Evolutionary conservation across 2,797 vertebrate species (phyloP).

Genomic region (Tachyglossus aculeatus): DNA sequence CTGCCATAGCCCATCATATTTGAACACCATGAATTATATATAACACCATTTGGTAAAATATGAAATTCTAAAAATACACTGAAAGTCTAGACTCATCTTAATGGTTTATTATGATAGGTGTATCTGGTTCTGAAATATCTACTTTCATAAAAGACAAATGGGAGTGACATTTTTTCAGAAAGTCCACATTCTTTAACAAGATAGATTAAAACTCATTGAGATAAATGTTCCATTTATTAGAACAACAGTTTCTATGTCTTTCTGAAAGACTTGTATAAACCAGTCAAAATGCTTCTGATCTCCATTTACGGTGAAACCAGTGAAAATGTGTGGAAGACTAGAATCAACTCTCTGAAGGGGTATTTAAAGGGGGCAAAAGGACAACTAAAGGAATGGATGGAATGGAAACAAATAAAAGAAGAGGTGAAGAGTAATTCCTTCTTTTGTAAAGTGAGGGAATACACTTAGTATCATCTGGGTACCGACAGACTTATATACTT

Average conservation of each 20-base stretch:
- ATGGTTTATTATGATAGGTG: conserved; percentile 69
- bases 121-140: conserved; percentile 55
- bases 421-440: too few relatives aligned
- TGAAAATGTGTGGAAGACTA: too few relatives aligned
- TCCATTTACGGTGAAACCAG: conserved; percentile 19
- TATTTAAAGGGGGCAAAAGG: too few relatives aligned
- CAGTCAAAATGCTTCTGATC: conserved; percentile 10
- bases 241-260: conserved; percentile 57
- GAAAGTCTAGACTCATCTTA: conserved; percentile 59
- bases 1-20: conserved; percentile 41
- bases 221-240: conserved; percentile 45
- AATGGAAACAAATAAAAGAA: too few relatives aligned
- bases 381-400: too few relatives aligned
- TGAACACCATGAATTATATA: conserved; percentile 57
- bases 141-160: conserved; percentile 60
- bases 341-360: too few relatives aligned
- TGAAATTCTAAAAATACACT: conserved; percentile 67
- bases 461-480: too few relatives aligned
- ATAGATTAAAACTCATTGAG: conserved; percentile 59
- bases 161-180: conserved; percentile 63
- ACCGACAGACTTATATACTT: too few relatives aligned
- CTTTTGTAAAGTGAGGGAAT: too few relatives aligned
- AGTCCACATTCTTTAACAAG: conserved; percentile 65
- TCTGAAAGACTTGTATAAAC: conserved; percentile 23
- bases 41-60: conserved; percentile 58